These are phyloP conservation scores for Hybognathus amarus DNA, from an alignment of 2,797 vertebrate species.

Conservation along the genomic window DNA sequence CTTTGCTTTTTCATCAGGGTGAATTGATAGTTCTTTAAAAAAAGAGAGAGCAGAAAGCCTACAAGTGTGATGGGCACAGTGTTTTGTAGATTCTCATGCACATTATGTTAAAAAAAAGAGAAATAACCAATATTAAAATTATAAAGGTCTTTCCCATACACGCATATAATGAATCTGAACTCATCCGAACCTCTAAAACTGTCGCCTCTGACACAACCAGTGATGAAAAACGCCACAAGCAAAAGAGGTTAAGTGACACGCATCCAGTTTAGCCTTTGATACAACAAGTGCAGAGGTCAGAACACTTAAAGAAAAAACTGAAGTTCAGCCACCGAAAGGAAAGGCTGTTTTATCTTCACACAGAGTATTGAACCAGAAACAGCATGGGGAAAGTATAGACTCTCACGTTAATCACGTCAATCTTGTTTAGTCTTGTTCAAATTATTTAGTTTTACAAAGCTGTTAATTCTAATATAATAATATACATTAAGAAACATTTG, in stretches of 20 bases:
- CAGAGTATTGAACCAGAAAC: not conserved
- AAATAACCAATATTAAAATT: not conserved
- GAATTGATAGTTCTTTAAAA: not conserved
- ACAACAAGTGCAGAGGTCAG: slow-evolving; percentile 14
- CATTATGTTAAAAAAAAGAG: not conserved
- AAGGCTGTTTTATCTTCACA: not conserved
- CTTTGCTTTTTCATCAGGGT: not conserved
- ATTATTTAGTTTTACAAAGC: not conserved
- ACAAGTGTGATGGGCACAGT: not conserved
- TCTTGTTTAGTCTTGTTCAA: not conserved
- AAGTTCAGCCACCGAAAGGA: not conserved
- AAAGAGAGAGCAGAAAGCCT: not conserved
- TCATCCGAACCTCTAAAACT: not conserved
- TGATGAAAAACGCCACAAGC: not conserved
- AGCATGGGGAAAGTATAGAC: no score
- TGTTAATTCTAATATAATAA: not conserved
- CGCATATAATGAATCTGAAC: not conserved
- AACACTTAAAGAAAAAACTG: not conserved
- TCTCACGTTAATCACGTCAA: not conserved
- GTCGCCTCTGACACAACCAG: not conserved
- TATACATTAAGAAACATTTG: not conserved
- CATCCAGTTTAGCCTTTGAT: not conserved
- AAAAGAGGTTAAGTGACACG: slow-evolving; percentile 9
- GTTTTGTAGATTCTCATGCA: not conserved
- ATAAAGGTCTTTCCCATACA: not conserved